These are phyloP conservation scores for Atrichornis clamosus DNA, from an alignment of 2,113 vertebrate species.

Conservation along the genomic window DNA sequence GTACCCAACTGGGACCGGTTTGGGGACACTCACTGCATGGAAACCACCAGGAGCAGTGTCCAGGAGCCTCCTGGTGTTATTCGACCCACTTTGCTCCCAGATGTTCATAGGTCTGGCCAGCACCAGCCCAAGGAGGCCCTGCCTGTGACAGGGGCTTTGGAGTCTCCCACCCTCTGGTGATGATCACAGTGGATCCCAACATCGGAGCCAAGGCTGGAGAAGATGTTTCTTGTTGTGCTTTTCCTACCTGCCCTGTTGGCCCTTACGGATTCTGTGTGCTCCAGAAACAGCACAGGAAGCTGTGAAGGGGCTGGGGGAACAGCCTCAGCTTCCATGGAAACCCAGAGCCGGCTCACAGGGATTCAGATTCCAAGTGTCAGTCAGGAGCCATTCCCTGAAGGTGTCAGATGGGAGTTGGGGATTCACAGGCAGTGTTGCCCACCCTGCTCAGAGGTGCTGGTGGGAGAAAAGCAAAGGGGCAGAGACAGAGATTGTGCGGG, in stretches of 20 bases:
- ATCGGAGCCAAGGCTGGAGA: accelerated
- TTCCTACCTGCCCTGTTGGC: accelerated
- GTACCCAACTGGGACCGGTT: neutral
- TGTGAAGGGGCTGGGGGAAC: neutral
- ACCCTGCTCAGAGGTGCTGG: neutral
- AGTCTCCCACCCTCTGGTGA: neutral
- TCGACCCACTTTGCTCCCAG: neutral
- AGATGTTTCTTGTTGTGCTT: accelerated
- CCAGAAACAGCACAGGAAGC: neutral
- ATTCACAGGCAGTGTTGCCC: too few relatives aligned
- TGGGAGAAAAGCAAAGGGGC: neutral
- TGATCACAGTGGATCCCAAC: neutral
- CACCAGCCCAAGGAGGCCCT: neutral
- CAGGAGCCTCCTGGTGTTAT: neutral
- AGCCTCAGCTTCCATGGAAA: neutral
- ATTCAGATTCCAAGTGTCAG: neutral
- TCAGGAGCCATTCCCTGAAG: neutral
- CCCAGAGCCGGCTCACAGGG: neutral
- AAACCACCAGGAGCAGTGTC: accelerated
- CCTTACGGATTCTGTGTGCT: accelerated
- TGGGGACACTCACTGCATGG: neutral
- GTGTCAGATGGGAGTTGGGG: neutral
- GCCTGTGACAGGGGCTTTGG: neutral
- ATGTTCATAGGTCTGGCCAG: accelerated
- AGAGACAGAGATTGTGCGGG: neutral